These are phyloP conservation scores for Papilio elwesi DNA, from an alignment of 2,888 invertebrate genomes.

Conservation along the genomic window DNA sequence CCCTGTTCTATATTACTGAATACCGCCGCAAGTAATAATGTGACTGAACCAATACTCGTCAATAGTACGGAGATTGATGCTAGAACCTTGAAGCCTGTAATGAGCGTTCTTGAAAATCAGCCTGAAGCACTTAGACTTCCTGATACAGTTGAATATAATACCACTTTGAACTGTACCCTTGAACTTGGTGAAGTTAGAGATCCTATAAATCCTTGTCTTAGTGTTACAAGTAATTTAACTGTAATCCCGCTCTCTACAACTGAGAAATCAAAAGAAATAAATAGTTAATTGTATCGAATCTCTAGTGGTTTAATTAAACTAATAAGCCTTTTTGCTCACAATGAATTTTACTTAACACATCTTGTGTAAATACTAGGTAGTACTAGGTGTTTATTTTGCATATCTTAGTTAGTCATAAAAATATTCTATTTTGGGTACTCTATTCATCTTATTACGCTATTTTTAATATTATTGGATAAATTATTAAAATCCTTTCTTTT, in stretches of 20 bases:
- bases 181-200: conserved; percentile 65
- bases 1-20: conserved; percentile 77
- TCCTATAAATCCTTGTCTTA: conserved; percentile 75
- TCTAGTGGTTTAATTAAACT: conserved; percentile 26
- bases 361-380: no score
- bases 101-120: conserved; percentile 49
- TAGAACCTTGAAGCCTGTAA: conserved; percentile 45
- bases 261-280: conserved; percentile 45
- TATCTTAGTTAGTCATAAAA: no score
- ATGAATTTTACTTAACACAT: no score
- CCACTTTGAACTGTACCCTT: conserved; percentile 59
- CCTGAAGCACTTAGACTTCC: conserved; percentile 57
- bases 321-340: background rate
- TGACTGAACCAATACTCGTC: conserved; percentile 65
- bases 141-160: conserved; percentile 44
- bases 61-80: conserved; percentile 51
- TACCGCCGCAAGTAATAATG: conserved; percentile 78
- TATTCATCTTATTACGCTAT: no score
- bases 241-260: conserved; percentile 63
- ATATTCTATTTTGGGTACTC: no score
- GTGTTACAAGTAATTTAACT: conserved; percentile 69
- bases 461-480: no score
- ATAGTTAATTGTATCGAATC: conserved; percentile 32
- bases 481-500: no score
- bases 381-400: no score